Conservation (phyloP, 2,888 invertebrate species). For the Drosophila conformis region DNA sequence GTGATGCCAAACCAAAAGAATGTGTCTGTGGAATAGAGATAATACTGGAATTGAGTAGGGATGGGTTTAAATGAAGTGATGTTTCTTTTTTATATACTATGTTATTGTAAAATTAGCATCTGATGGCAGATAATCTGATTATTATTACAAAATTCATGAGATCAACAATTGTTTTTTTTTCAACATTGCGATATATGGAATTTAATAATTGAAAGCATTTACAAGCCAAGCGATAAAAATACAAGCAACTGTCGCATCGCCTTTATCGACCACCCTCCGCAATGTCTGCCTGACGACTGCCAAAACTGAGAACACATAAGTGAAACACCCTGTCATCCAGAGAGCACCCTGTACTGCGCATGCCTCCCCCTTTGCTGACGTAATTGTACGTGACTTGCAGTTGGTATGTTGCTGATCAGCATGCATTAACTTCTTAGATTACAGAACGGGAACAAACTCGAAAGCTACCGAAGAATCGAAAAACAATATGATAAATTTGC, state of each 20-base stretch:
- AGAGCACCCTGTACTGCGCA: neutral
- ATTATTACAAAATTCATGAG: neutral
- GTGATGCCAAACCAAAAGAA: neutral
- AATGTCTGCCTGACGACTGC: neutral
- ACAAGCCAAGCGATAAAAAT: neutral
- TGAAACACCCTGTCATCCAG: neutral
- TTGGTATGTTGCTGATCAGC: neutral
- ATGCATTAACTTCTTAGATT: neutral
- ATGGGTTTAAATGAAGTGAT: neutral
- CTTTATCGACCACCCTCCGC: neutral
- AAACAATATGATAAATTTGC: neutral
- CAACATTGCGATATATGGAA: neutral
- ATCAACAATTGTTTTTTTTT: neutral
- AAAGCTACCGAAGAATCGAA: neutral
- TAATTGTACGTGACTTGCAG: neutral
- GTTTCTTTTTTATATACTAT: neutral
- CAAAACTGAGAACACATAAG: neutral
- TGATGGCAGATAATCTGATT: neutral
- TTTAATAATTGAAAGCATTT: neutral
- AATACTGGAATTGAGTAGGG: neutral
- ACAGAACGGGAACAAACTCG: neutral
- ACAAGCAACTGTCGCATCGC: neutral
- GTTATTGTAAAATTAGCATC: neutral
- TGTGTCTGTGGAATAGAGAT: neutral
- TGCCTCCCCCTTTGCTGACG: neutral